Conservation (phyloP, 2,888 invertebrate genomes). For the Reticulitermes lucifugus region DNA sequence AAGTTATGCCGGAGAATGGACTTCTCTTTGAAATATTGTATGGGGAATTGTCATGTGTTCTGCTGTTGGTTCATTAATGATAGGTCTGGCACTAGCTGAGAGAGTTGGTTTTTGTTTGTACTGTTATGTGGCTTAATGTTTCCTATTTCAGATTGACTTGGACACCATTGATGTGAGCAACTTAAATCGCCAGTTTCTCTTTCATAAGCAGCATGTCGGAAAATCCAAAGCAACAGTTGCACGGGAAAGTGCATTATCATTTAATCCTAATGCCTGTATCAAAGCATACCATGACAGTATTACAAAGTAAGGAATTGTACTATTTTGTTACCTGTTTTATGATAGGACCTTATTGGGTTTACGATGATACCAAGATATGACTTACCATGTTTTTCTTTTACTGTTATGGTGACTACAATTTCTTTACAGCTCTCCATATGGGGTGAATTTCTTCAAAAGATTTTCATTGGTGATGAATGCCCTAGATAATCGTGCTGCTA, state of each 20-base stretch:
- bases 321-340: not conserved
- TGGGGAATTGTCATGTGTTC: no score
- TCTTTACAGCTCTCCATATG: constrained; percentile 84
- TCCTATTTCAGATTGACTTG: constrained; percentile 77
- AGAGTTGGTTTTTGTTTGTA: no score
- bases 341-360: not conserved
- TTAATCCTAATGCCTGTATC: constrained; percentile 91
- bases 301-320: constrained; percentile 75
- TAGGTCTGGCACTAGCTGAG: no score
- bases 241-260: constrained; percentile 85
- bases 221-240: constrained; percentile 96
- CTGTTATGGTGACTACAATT: not conserved
- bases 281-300: constrained; percentile 93
- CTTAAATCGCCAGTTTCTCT: constrained; percentile 98
- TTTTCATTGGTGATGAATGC: constrained; percentile 96
- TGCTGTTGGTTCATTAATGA: no score
- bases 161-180: constrained; percentile 99
- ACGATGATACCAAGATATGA: not conserved
- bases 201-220: constrained; percentile 97
- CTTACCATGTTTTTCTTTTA: no score
- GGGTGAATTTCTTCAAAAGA: constrained; percentile 89
- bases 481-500: constrained; percentile 94
- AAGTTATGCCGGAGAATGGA: no score
- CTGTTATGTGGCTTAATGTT: no score
- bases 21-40: no score